These are phyloP conservation scores for Adrianichthys oophorus DNA, from an alignment of 2,797 vertebrate species.

Conservation along the genomic window DNA sequence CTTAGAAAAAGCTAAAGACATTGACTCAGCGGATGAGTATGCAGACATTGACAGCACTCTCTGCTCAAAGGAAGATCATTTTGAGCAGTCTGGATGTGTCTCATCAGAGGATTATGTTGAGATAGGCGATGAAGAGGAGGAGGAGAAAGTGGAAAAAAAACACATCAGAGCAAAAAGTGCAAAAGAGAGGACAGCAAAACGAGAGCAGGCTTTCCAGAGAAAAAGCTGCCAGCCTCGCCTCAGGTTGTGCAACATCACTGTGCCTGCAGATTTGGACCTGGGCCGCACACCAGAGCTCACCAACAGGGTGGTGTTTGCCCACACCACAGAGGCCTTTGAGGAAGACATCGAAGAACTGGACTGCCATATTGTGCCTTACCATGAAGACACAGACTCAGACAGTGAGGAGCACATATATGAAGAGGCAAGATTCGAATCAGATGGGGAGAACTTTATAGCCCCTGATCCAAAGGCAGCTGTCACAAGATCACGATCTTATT, in stretches of 20 bases:
- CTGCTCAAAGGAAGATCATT: slow-evolving; percentile 56
- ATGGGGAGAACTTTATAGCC: slow-evolving; percentile 82
- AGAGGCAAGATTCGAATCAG: slow-evolving; percentile 80
- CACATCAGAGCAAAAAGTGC: slow-evolving; percentile 68
- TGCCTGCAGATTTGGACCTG: slow-evolving; percentile 75
- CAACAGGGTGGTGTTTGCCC: slow-evolving; percentile 81
- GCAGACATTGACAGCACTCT: slow-evolving; percentile 75
- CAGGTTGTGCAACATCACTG: slow-evolving; percentile 81
- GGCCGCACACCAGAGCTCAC: slow-evolving; percentile 79
- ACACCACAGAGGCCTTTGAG: slow-evolving; percentile 82
- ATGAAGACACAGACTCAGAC: slow-evolving; percentile 80
- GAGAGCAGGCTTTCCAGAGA: slow-evolving; percentile 67
- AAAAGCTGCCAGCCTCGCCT: slow-evolving; percentile 81
- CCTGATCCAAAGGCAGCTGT: slow-evolving; percentile 84
- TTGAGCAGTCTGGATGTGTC: slow-evolving; percentile 65
- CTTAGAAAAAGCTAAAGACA: slow-evolving; percentile 50
- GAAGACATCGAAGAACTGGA: slow-evolving; percentile 85
- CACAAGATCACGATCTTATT: slow-evolving; percentile 89
- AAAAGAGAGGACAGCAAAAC: slow-evolving; percentile 72
- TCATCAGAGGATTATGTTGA: slow-evolving; percentile 83
- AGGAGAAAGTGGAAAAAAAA: slow-evolving; percentile 73
- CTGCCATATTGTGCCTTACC: slow-evolving; percentile 84
- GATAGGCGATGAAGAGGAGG: slow-evolving; percentile 81
- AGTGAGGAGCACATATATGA: slow-evolving; percentile 84
- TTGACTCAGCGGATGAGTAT: slow-evolving; percentile 75